Evolutionary conservation across 1,140 invertebrate genomes (phyloP), one percentile per base, ranked within the genome.

Genomic region (Branchinecta lynchi): DNA sequence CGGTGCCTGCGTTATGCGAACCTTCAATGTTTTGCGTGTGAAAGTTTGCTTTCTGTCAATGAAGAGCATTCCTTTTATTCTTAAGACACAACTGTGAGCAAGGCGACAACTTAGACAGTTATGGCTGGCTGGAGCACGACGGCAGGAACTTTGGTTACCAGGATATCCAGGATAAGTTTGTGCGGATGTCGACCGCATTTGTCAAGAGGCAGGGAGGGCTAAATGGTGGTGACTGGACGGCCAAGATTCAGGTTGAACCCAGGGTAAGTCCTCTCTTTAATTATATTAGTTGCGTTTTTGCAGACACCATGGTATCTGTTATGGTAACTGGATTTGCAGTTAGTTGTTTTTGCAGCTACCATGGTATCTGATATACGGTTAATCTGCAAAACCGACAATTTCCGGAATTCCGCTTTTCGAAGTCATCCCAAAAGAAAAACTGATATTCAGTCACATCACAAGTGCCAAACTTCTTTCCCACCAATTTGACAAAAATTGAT

Each of bases 41-140:
- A 44, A 65, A 69, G 44, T 51, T 12, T 65, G 2, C 20, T 69
- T 67, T 21, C 44, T 44, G 20, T 43, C 66, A 46, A 32, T 70
- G 15, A 60, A 66, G 70, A 20, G 43, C 65, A 43, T 65, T 66
- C 21, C 8, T 65, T 45, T 70, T 60, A 65, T 68, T 69, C 45
- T 80, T 77, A 74, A 87, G 93, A 66, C 94, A 98, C 78, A 95
- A 89, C 90, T 98, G 95, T 80, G 88, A 95, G 72, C 90, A 96
- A 77, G 84, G 86, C 68, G 93, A 98, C 77, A 83, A 86, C 73
- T 79, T 98, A 21, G 80, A 87, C 15, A 84, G 81, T 67, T 90
- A 86, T 78, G 88, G 89, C 0, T 99, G 96, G 96, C 77, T 87
- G 3, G 84, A 90, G 72, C 95, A 98, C 77, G 93, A 99, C 80